phyloP scores from a whole-genome alignment of 2,888 invertebrate genomes.

The Schizaphis graminum region DNA sequence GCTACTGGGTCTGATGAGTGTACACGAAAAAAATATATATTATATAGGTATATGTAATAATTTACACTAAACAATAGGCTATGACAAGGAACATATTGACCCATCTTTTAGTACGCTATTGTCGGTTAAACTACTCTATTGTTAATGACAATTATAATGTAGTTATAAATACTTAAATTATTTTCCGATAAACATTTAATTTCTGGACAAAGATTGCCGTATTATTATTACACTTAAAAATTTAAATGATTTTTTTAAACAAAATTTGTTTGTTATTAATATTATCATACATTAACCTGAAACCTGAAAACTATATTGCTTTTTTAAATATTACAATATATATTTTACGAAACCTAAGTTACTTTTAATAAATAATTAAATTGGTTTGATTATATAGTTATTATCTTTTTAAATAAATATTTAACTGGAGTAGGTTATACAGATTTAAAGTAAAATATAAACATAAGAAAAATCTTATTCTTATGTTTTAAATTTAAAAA shows the following conservation, averaged over 20 bases:
- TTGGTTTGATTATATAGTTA: neutral
- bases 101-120: conserved; percentile 29
- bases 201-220: neutral
- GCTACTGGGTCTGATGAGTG: conserved; percentile 39
- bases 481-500: neutral
- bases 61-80: conserved; percentile 44
- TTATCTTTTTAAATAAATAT: neutral
- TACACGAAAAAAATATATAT: conserved; percentile 29
- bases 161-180: neutral
- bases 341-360: neutral
- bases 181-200: conserved; percentile 7
- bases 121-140: conserved; percentile 34
- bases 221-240: neutral
- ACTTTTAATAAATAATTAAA: neutral
- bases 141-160: neutral
- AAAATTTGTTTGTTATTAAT: neutral
- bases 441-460: neutral
- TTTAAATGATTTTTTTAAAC: neutral
- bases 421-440: neutral
- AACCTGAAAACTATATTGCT: neutral
- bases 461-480: neutral
- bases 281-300: neutral
- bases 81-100: conserved; percentile 53
- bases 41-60: conserved; percentile 4
- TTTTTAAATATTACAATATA: neutral